Evolutionary conservation across 1,140 invertebrate genomes (phyloP).

Genomic region (Neodiprion lecontei): DNA sequence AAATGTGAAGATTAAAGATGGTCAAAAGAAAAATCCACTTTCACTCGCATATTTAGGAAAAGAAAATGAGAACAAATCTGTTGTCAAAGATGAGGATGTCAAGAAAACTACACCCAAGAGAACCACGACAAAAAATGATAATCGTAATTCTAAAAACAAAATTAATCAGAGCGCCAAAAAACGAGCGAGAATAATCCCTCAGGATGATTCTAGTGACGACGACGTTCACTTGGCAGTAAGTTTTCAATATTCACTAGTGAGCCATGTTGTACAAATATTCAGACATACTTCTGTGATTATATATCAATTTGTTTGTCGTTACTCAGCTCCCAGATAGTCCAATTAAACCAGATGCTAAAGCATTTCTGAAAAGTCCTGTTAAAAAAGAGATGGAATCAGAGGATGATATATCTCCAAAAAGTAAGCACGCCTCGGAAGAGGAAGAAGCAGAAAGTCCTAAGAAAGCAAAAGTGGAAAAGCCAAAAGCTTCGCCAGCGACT

Average conservation of each 20-base stretch:
- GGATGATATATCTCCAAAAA: conserved; percentile 13
- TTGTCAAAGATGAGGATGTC: neutral
- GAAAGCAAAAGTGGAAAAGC: neutral
- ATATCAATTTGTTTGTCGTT: neutral
- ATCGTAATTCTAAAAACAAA: conserved; percentile 15
- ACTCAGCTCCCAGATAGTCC: conserved; percentile 25
- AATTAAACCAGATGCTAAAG: conserved; percentile 15
- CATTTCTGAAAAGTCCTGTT: neutral
- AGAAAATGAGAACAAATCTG: neutral
- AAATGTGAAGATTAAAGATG: neutral
- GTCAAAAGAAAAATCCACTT: neutral
- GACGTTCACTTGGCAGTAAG: conserved; percentile 42
- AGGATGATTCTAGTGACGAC: conserved; percentile 47
- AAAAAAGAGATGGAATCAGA: conserved; percentile 19
- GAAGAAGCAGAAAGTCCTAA: conserved; percentile 7
- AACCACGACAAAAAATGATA: neutral
- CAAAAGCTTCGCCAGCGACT: neutral
- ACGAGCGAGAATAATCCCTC: conserved; percentile 36
- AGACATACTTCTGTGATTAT: neutral
- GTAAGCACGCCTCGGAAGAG: conserved; percentile 20
- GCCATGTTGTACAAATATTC: conserved; percentile 17
- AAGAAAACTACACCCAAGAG: neutral
- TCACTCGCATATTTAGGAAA: neutral
- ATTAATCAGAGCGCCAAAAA: conserved; percentile 30
- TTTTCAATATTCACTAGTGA: neutral